Base-by-base conservation (phyloP, 2,797 vertebrate species). In the Tokudaia tokunoshimensis region DNA sequence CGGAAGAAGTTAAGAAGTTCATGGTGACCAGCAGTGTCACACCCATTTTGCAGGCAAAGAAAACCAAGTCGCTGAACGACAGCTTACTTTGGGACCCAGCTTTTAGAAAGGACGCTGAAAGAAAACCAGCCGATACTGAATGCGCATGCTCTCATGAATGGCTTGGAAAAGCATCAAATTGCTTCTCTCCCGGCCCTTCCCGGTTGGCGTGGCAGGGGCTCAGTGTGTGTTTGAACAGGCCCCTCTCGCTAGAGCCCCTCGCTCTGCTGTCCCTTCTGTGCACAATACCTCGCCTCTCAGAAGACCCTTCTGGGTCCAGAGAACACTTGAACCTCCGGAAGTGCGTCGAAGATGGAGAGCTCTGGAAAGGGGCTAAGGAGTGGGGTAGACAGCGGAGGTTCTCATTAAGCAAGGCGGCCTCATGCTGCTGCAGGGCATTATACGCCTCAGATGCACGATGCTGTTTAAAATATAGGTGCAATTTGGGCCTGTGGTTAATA, bases 401-500 rank as follows among this genome's bases (percentile, higher is more conserved):
- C 19, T 0, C 4, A 89, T 86, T 26, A 75, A 12, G 81, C 57
- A 31, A 96, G 93, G 90, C 29, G 19, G 98, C 92, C 84, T 72
- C n/a, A 31, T 0, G 84, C 74, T 52, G 93, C 55, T 0, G 0
- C 29, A 0, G 0, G 50, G 84, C 90, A 37, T 95, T 80, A 4
- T 29, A 52, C 78, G 91, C 29, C 93, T 92, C 95, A 19, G 52
- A 90, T 94, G 96, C 83, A 84, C 55, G 1, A 37, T 81, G 91
- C 88, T 88, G 93, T 90, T 81, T 75, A 95, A 97, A 97, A 97
- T 97, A 98, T 61, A 93, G 94, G 94, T 92, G 95, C 92, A 95
- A 94, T 96, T 94, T 94, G 78, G 82, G 97, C 97, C 94, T 94
- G 86, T 84, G 97, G 85, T 97, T 97, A 97, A 92, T 93, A 70